Evolutionary conservation across 2,888 invertebrate genomes (phyloP), one percentile per base, ranked within the genome.

Genomic region (Hypena proboscidalis): DNA sequence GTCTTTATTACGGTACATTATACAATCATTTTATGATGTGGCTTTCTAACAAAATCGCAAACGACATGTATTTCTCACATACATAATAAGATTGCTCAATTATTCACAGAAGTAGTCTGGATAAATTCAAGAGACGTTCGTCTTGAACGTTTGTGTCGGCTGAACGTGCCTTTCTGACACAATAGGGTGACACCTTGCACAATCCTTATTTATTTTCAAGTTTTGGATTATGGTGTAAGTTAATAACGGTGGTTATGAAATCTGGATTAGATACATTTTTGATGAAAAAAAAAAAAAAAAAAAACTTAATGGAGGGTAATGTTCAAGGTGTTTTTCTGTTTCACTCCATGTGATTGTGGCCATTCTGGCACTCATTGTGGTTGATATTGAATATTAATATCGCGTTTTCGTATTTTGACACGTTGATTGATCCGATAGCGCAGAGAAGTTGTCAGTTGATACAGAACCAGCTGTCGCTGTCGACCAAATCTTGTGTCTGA

Each of bases 131-230:
- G 67, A 66, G 67, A 65, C 73, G 71, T 75, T 25, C 50, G 51
- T 47, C 43, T 52, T 35, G 25, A 50, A 45, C 52, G 50, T 48
- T 58, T 47, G 22, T 39, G 39, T 61, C 68, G 68, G 74, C 55
- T 69, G 33, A 53, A 33, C 62, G 53, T 64, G 51, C 20, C 57
- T 63, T 58, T 58, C 54, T 59, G 64, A 58, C 65, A 68, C 77
- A 79, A 76, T 68, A 67, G 73, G 78, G 76, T 81, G 81, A 77
- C 78, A 73, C 59, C 65, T 84, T 84, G 70, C 80, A 52, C 71
- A 83, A 85, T 77, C 58, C 62, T 75, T 77, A 74, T 81, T 81
- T 82, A 80, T 81, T 78, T 74, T 61, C 60, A 69, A 63, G 59
- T 67, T 63, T 67, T 64, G 43, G 57, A 50, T 50, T 58, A 58